Conservation (phyloP, 2,113 vertebrate species). For the Craseonycteris thonglongyai region DNA sequence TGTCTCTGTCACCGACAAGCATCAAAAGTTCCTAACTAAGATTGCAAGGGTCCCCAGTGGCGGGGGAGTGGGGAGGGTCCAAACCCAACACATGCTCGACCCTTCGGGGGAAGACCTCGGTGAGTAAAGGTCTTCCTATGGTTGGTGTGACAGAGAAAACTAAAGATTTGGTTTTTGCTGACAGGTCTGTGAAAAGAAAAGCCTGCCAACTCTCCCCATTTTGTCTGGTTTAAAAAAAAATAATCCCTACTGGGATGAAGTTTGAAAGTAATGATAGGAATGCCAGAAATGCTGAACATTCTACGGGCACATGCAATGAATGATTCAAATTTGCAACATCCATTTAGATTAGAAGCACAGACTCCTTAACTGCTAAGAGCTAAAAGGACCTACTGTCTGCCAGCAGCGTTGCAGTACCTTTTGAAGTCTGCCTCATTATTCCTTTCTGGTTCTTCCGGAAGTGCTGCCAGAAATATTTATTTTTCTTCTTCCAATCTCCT, state of each 20-base stretch:
- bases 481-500: conserved; percentile 97
- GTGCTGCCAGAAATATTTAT: conserved; percentile 98
- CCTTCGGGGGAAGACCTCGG: not conserved
- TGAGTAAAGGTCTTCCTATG: not conserved
- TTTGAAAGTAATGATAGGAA: not conserved
- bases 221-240: not conserved
- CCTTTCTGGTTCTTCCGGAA: conserved; percentile 96
- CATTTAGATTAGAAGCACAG: not conserved
- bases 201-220: not conserved
- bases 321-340: not conserved
- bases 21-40: not conserved
- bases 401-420: conserved; percentile 82
- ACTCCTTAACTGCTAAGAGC: not conserved
- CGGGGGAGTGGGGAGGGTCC: not conserved
- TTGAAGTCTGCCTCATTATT: conserved; percentile 91
- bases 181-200: not conserved
- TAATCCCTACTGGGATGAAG: not conserved
- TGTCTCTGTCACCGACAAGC: not conserved
- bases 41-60: not conserved
- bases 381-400: not conserved
- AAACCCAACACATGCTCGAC: not conserved
- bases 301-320: not conserved
- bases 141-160: not conserved
- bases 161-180: not conserved
- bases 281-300: not conserved